phyloP scores from a whole-genome alignment of 1,140 invertebrate genomes.

The Andrena cerasifolii region DNA sequence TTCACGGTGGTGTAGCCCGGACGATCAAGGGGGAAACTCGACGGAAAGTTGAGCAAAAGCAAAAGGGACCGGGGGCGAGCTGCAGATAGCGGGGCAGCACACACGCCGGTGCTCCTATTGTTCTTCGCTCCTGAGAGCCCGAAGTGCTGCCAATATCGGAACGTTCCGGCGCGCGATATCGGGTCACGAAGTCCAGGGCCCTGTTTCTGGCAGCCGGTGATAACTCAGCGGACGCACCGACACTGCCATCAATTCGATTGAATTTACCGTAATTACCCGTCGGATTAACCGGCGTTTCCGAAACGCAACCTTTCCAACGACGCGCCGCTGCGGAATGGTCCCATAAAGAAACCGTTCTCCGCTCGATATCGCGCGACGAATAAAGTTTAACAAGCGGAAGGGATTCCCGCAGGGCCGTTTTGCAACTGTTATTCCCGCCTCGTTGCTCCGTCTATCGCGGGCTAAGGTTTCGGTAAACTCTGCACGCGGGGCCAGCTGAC shows the following conservation, averaged over 20 bases:
- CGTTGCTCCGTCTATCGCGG: background rate
- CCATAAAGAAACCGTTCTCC: background rate
- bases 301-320: background rate
- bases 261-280: conserved; percentile 71
- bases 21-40: conserved; percentile 22
- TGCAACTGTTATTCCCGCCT: background rate
- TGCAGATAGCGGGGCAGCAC: conserved; percentile 57
- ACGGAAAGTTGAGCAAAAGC: conserved; percentile 48
- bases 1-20: background rate
- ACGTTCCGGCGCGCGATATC: conserved; percentile 63
- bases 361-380: background rate
- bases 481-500: background rate
- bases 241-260: conserved; percentile 56
- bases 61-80: conserved; percentile 36
- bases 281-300: conserved; percentile 35
- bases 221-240: conserved; percentile 73
- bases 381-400: conserved; percentile 3
- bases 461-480: background rate
- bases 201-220: conserved; percentile 70
- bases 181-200: conserved; percentile 65
- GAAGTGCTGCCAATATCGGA: conserved; percentile 69
- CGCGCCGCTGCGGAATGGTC: background rate
- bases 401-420: background rate
- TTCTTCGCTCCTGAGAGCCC: conserved; percentile 63
- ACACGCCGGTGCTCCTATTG: conserved; percentile 56